phyloP scores from a whole-genome alignment of 2,113 vertebrate genomes.

The mouse (Mus musculus) region DNA sequence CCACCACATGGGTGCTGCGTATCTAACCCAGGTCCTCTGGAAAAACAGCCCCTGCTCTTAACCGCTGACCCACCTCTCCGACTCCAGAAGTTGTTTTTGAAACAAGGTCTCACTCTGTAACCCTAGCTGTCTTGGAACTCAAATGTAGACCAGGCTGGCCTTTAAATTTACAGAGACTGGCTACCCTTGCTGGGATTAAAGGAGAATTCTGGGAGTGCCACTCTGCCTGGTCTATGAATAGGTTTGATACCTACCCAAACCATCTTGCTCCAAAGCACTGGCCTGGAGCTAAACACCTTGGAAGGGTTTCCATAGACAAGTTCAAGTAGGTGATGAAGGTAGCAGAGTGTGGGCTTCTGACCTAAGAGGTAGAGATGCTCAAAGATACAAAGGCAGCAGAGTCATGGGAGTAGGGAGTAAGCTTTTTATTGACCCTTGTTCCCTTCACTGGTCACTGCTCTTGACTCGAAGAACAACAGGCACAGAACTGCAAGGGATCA shows the following conservation, averaged over 20 bases:
- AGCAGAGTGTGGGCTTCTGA: not conserved
- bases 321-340: not conserved
- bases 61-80: not conserved
- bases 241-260: not conserved
- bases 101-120: not conserved
- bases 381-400: constrained; percentile 60
- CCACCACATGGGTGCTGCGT: not conserved
- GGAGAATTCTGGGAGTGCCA: not conserved
- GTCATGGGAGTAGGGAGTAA: not conserved
- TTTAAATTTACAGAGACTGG: not conserved
- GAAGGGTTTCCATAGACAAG: not conserved
- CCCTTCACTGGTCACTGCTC: constrained; percentile 93
- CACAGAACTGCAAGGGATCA: constrained; percentile 99
- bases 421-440: constrained; percentile 73
- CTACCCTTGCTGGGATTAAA: not conserved
- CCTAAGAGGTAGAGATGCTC: not conserved
- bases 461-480: constrained; percentile 98
- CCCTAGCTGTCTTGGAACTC: not conserved
- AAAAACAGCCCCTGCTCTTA: not conserved
- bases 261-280: not conserved
- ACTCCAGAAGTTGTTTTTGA: not conserved
- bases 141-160: not conserved
- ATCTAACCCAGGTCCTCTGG: not conserved
- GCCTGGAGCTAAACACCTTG: not conserved
- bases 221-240: not conserved